Evolutionary conservation across 2,113 vertebrate species (phyloP).

Genomic region (Laticauda laticaudata): DNA sequence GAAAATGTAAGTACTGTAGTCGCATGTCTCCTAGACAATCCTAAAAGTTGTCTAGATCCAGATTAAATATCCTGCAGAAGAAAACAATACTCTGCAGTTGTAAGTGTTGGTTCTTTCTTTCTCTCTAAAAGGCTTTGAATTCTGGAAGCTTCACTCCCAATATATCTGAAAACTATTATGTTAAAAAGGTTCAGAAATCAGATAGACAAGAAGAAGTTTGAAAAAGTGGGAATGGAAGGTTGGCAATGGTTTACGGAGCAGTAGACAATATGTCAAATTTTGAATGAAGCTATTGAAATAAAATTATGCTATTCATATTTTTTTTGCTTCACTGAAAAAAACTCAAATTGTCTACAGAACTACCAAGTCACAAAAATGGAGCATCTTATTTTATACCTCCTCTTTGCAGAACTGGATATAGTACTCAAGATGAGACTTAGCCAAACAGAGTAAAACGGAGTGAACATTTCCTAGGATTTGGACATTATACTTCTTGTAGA

Average conservation of each 20-base stretch:
- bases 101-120: neutral
- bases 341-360: neutral
- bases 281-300: neutral
- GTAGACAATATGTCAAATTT: neutral
- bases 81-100: neutral
- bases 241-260: neutral
- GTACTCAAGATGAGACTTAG: too few species aligned
- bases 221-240: neutral
- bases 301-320: neutral
- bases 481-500: neutral
- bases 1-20: neutral
- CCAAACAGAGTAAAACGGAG: neutral
- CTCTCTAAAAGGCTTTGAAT: neutral
- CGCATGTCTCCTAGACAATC: neutral
- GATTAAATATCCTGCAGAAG: neutral
- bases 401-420: too few species aligned
- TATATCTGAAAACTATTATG: neutral
- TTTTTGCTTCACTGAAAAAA: neutral
- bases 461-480: neutral
- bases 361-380: neutral
- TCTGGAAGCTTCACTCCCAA: neutral
- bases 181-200: neutral
- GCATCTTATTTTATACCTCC: too few species aligned
- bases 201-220: neutral
- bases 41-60: neutral